These are phyloP conservation scores for Andrena praecox DNA, from an alignment of 2,888 invertebrate genomes.

Conservation along the genomic window DNA sequence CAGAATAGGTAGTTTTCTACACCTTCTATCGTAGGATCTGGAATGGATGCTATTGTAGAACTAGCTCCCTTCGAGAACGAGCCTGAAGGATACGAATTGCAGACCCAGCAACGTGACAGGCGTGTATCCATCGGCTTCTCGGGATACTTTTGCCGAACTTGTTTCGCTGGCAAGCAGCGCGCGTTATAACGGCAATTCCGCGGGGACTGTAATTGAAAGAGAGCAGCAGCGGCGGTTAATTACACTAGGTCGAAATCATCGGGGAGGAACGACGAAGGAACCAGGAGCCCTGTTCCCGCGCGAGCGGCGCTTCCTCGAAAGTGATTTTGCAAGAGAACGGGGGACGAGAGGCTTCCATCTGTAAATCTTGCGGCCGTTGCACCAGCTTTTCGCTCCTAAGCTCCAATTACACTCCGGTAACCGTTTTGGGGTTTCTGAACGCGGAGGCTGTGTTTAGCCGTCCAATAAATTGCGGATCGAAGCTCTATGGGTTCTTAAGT, in stretches of 20 bases:
- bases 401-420: conserved; percentile 70
- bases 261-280: conserved; percentile 53
- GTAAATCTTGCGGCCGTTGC: conserved; percentile 56
- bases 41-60: too few species aligned
- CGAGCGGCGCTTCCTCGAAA: conserved; percentile 70
- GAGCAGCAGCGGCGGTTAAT: conserved; percentile 74
- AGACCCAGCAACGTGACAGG: conserved; percentile 41
- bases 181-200: conserved; percentile 76
- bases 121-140: conserved; percentile 46
- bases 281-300: conserved; percentile 58
- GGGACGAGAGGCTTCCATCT: conserved; percentile 21
- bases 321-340: conserved; percentile 66
- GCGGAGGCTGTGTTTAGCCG: conserved; percentile 46
- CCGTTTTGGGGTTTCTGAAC: conserved; percentile 12
- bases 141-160: conserved; percentile 60
- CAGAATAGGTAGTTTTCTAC: too few species aligned
- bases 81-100: background rate
- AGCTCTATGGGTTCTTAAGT: too few species aligned
- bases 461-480: background rate
- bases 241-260: conserved; percentile 77
- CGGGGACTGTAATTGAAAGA: conserved; percentile 77
- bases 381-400: conserved; percentile 67
- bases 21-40: too few species aligned
- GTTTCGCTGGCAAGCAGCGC: conserved; percentile 51
- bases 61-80: background rate